These are phyloP conservation scores for Drosophila pallidifrons DNA, from an alignment of 1,140 invertebrate species.

Conservation along the genomic window DNA sequence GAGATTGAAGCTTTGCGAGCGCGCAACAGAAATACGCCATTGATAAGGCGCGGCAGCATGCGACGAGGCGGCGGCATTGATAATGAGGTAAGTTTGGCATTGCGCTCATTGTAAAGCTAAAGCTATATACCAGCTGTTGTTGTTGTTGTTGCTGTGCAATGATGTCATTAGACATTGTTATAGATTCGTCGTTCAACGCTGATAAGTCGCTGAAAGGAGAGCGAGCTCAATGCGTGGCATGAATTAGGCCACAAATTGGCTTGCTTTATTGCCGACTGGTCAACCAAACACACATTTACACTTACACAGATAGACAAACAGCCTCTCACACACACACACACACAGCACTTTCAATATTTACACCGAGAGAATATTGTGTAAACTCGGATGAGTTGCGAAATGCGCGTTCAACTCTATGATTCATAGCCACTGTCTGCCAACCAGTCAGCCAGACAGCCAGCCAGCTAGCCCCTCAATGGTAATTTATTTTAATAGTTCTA, in stretches of 20 bases:
- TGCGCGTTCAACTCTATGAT: neutral
- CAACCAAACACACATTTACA: constrained; percentile 22
- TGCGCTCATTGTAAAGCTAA: constrained; percentile 50
- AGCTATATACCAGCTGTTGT: constrained; percentile 23
- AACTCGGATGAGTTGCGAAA: constrained; percentile 5
- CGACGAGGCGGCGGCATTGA: constrained; percentile 46
- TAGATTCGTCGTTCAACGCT: constrained; percentile 37
- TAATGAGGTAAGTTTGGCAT: constrained; percentile 74
- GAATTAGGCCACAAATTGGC: constrained; percentile 45
- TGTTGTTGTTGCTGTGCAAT: constrained; percentile 34
- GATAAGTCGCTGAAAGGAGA: constrained; percentile 51
- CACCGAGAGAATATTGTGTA: constrained; percentile 25
- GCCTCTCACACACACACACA: neutral
- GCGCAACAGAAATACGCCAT: constrained; percentile 54
- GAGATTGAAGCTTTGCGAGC: constrained; percentile 57
- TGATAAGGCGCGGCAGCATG: constrained; percentile 46
- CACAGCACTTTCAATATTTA: constrained; percentile 23
- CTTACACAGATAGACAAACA: neutral
- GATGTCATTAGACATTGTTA: constrained; percentile 71
- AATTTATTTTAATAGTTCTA: constrained; percentile 4
- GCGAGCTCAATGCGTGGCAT: constrained; percentile 12
- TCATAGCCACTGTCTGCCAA: neutral
- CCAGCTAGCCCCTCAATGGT: neutral
- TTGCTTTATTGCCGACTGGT: constrained; percentile 30
- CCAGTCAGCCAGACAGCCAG: too few relatives aligned